A percentile compares a stretch with the other conserved stretches of the same genome.
phyloP scores from a whole-genome alignment of 2,797 vertebrate species.

The Intellagama lesueurii region DNA sequence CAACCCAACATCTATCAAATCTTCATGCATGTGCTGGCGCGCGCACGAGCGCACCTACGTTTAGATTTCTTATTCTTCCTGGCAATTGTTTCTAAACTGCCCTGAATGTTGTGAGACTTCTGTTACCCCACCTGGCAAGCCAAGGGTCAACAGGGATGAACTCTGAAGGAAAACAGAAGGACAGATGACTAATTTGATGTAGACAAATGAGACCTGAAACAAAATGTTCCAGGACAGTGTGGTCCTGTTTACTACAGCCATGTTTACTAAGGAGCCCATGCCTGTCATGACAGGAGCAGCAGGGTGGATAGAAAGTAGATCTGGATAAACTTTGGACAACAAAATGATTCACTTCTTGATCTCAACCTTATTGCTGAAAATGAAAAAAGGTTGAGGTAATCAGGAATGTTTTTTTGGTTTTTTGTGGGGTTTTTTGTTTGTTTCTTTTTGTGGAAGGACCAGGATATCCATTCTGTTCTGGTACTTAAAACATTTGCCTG shows the following conservation, averaged over 20 bases:
- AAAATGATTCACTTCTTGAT: not conserved
- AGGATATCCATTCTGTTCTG: not conserved
- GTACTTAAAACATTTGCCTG: not conserved
- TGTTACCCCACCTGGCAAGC: slow-evolving; percentile 5
- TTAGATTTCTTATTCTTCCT: not conserved
- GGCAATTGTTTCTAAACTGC: too few species aligned
- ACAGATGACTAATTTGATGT: not conserved
- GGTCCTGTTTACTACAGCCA: not conserved
- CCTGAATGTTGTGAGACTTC: not conserved
- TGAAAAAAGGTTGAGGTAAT: not conserved
- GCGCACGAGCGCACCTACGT: too few species aligned
- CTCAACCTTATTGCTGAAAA: not conserved
- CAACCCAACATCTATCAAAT: not conserved
- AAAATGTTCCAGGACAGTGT: not conserved
- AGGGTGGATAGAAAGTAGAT: not conserved
- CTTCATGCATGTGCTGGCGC: too few species aligned
- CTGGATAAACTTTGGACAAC: not conserved
- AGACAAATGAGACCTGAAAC: not conserved
- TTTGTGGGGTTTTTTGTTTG: not conserved
- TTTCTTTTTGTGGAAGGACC: not conserved
- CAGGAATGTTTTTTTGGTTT: too few species aligned
- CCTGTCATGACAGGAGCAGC: not conserved
- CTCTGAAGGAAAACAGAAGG: not conserved
- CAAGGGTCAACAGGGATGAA: not conserved
- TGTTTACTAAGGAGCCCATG: not conserved